These are phyloP conservation scores for Podiceps cristatus DNA, from an alignment of 2,113 vertebrate species.

Conservation along the genomic window DNA sequence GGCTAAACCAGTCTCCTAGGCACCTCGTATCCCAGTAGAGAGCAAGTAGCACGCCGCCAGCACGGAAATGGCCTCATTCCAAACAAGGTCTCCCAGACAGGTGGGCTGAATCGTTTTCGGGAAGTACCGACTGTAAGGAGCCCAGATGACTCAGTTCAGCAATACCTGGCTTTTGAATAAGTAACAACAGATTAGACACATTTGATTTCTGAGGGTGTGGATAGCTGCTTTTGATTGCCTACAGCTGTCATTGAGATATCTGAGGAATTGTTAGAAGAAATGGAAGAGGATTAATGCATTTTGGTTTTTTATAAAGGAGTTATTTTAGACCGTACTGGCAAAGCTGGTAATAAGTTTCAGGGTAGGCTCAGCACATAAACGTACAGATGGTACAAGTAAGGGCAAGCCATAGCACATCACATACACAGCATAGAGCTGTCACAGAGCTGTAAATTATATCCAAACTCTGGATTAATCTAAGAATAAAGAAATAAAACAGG, in stretches of 20 bases:
- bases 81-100: background rate
- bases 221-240: background rate
- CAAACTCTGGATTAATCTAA: background rate
- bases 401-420: background rate
- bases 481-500: slow-evolving; percentile 6
- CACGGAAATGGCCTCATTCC: slow-evolving; percentile 12
- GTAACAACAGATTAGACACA: background rate
- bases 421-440: background rate
- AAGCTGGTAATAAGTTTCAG: background rate
- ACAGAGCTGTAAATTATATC: background rate
- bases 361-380: background rate
- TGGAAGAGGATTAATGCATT: background rate
- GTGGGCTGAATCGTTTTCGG: background rate
- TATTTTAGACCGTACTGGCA: background rate
- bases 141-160: background rate
- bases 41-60: background rate
- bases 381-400: background rate
- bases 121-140: background rate
- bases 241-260: background rate
- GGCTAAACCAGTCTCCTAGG: background rate
- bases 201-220: background rate
- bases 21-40: background rate
- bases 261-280: background rate
- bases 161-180: background rate
- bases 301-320: background rate